Conservation (phyloP, 2,888 invertebrate genomes). For the Tiliacea citrago region DNA sequence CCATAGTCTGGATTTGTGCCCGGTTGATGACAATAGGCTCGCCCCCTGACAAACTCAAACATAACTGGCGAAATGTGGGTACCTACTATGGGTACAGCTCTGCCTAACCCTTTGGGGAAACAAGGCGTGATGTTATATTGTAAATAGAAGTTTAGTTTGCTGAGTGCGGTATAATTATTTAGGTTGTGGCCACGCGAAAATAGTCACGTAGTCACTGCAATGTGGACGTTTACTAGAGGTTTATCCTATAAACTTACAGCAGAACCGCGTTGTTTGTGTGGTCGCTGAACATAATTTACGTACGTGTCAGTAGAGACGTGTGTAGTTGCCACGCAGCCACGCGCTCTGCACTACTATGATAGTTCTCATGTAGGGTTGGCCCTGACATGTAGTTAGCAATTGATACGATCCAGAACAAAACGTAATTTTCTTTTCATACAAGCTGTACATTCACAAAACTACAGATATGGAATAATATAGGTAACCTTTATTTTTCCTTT, state of each 20-base stretch:
- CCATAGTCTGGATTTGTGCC: no score
- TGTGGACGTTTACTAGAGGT: conserved; percentile 21
- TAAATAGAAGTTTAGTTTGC: conserved; percentile 17
- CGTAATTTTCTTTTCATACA: no score
- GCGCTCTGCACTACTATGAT: conserved; percentile 9
- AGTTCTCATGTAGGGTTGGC: conserved; percentile 28
- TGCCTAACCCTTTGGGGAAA: neutral
- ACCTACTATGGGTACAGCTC: neutral
- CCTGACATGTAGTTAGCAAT: neutral
- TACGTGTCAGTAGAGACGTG: conserved; percentile 48
- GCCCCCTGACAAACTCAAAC: neutral
- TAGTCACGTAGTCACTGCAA: conserved; percentile 65
- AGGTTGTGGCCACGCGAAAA: conserved; percentile 52
- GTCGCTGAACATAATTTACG: conserved; percentile 8
- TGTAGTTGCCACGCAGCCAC: conserved; percentile 45
- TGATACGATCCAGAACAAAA: no score
- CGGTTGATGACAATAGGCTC: neutral
- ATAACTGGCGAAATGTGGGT: neutral
- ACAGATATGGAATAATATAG: neutral
- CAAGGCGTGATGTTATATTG: neutral
- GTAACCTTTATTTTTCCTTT: no score
- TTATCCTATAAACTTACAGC: conserved; percentile 58
- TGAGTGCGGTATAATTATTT: conserved; percentile 24
- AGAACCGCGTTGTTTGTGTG: conserved; percentile 21
- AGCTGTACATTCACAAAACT: neutral